Conservation (phyloP, 37 sponge, comb jelly and placozoan genomes). For the Ianthella basta region DNA sequence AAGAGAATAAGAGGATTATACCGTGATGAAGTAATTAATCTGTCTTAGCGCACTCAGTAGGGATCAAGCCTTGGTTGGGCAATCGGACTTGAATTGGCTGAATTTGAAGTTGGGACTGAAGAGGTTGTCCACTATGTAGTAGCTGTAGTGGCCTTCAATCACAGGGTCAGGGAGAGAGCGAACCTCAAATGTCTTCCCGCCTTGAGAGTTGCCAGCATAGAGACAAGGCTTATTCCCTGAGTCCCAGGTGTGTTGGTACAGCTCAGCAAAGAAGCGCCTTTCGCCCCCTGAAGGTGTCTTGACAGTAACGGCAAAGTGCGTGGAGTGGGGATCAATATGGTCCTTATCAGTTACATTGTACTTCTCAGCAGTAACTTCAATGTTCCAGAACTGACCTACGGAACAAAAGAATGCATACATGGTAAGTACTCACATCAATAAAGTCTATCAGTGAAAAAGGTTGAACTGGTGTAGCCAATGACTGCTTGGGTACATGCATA, state of each 20-base stretch:
- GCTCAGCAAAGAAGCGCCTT: slow-evolving; percentile 50
- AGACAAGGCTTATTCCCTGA: slow-evolving; percentile 40
- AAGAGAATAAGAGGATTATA: too few species aligned
- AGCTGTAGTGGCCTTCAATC: slow-evolving; percentile 61
- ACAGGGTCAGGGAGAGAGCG: slow-evolving; percentile 42
- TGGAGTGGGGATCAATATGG: neutral
- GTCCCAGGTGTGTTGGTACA: slow-evolving; percentile 60
- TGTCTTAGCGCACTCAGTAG: too few species aligned
- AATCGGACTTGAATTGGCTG: slow-evolving; percentile 21
- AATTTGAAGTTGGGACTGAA: slow-evolving; percentile 36
- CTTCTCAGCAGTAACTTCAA: slow-evolving; percentile 33
- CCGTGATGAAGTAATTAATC: too few species aligned
- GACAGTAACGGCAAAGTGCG: slow-evolving; percentile 56
- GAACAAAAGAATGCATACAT: neutral
- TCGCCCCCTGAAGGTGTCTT: neutral
- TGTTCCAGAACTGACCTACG: slow-evolving; percentile 85
- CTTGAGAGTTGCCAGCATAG: slow-evolving; percentile 72
- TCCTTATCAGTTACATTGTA: slow-evolving; percentile 32
- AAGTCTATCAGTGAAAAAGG: too few species aligned
- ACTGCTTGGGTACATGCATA: neutral
- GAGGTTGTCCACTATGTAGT: slow-evolving; percentile 40
- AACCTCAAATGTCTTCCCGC: slow-evolving; percentile 36
- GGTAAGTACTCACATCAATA: neutral
- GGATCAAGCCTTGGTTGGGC: too few species aligned
- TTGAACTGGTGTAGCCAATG: neutral